Evolutionary conservation across 2,113 vertebrate species (phyloP), one percentile per base, ranked within the genome.

Genomic region (Poeciliopsis prolifica): DNA sequence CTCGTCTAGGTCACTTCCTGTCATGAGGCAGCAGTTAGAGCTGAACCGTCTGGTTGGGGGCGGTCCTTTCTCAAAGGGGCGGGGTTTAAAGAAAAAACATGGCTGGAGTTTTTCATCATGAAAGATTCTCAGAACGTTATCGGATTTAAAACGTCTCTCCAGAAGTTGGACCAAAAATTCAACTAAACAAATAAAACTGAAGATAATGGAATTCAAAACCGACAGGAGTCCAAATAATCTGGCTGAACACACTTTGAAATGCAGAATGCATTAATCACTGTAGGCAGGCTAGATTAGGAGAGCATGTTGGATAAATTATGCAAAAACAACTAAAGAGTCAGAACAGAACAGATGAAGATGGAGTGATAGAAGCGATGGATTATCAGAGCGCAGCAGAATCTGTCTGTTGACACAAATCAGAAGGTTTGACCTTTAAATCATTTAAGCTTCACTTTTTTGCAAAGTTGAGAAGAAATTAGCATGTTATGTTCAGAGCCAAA

Each of bases 241-340:
- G 51, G 51, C 51, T 42, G 30, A 64, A 28, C n/a, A 22, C 65
- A 61, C 35, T 62, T 68, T 51, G 35, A 22, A 14, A 12, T 44
- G 48, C 51, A n/a, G 19, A 15, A 10, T n/a, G 17, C 24, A 70
- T 64, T 11, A 72, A 79, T 79, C 26, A 24, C 40, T 68, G 54
- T 0, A 30, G 72, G 51, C 58, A 17, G 29, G 54, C 19, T 3
- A 31, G 66, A 68, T 70, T 29, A 44, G 1, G 24, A 74, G 74
- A 65, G 40, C 28, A 9, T 19, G 67, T 17, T 48, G 44, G 1
- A 31, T 81, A 15, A 28, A 58, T 48, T 48, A 48, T 48, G 44
- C 44, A 48, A 48, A 51, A 29, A 70, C 60, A 71, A 70, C 60
- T 37, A 79, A 63, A 68, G 79, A 58, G 35, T 37, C 48, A 51